Base-by-base conservation (phyloP, 1,140 invertebrate genomes). In the Phymorhynchus buccinoides region DNA sequence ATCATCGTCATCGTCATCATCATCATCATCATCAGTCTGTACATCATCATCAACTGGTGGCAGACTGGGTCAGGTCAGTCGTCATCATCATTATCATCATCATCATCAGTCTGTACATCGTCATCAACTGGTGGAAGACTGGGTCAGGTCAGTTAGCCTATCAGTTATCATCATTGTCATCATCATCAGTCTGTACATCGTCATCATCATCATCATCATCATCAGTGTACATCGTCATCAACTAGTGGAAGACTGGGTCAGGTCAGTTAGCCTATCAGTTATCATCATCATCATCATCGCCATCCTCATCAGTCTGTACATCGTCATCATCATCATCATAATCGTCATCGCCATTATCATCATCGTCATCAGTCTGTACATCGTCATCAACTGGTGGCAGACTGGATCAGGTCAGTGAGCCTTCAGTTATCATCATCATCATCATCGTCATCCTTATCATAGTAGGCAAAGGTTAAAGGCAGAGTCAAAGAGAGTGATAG, bases 371-470 rank as follows among this genome's bases (percentile, higher is more conserved):
- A 91, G 91, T 79, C 80, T 93, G 30, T 94, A 94, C 87, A 93
- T 94, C 73, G 82, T 91, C 18, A 48, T 90, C 71, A 93, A 90
- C 87, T 93, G 93, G 93, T 92, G 90, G 88, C 88, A 80, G 37
- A 93, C 91, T n/a, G 92, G 92, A 56, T 90, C 87, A 68, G 90
- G 92, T 93, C 84, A 83, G 85, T 84, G 4, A 35, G 18, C 32
- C 22, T 75, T 12, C n/a, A n/a, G n/a, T n/a, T n/a, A n/a, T n/a
- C n/a, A n/a, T n/a, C n/a, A n/a, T n/a, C n/a, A n/a, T 44, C 14
- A 94, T 94, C 27, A 94, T 94, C 44, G 94, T 94, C 22, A 39
- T 93, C 6, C 93, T 94, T n/a, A n/a, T n/a, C n/a, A n/a, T n/a
- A n/a, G n/a, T n/a, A n/a, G n/a, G n/a, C n/a, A n/a, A n/a, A n/a